Evolutionary conservation across 2,888 invertebrate species (phyloP), one percentile per base, ranked within the genome.

Genomic region (Pheosia tremula): DNA sequence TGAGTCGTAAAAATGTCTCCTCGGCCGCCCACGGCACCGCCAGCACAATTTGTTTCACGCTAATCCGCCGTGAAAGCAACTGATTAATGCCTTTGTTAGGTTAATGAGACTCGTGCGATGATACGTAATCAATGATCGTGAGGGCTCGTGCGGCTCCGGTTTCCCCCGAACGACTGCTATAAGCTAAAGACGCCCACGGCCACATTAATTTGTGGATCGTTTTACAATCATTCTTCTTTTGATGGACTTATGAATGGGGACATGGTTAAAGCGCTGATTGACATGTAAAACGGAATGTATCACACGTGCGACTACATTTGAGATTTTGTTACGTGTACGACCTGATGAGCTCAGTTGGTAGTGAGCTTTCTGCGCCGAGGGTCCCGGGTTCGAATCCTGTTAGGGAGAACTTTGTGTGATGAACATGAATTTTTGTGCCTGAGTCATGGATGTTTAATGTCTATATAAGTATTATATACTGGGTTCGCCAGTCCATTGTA

Each of bases 11-110:
- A 90, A 82, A 83, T 82, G 84, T 78, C 85, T 74, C 67, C 62
- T 68, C 56, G 52, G 61, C 82, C 88, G 85, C 88, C 88, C 82
- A 84, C 90, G 80, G 80, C 78, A 67, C 67, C 74, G 73, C 71
- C 77, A 72, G 84, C 77, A 82, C 90, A 90, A 91, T 91, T 91
- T 91, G 90, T 90, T 90, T 86, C 79, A 83, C 84, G 82, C 87
- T 90, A 89, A 90, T 89, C 86, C 86, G 75, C 77, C 80, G 79
- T 84, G 86, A 87, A 86, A 85, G 84, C 80, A 80, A 62, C 85
- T 88, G 89, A 90, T 88, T 86, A 89, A 91, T 90, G 88, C 81
- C 79, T 85, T 85, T 84, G 83, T 85, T 82, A 84, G 77, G 77
- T 83, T 90, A 90, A 91, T 90, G 89, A 89, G 89, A 81, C 86